Evolutionary conservation across 1,140 invertebrate species (phyloP).

Genomic region (Streblospio benedicti): DNA sequence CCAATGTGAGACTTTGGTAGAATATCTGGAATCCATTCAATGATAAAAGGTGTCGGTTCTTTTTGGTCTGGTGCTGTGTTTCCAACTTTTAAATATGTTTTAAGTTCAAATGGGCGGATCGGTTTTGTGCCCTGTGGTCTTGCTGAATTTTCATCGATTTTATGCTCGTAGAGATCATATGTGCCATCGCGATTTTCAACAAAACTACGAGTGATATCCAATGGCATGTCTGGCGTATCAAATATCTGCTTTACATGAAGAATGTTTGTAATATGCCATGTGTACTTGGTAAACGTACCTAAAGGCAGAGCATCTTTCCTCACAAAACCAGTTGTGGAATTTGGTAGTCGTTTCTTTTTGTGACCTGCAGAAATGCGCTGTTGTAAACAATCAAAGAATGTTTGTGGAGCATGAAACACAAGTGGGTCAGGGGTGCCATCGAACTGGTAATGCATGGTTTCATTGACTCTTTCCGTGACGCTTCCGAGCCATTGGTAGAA

Average conservation of each 20-base stretch:
- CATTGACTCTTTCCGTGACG: conserved; percentile 68
- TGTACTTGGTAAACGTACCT: conserved; percentile 65
- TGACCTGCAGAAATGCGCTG: conserved; percentile 59
- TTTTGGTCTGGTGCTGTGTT: conserved; percentile 54
- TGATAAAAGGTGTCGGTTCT: conserved; percentile 60
- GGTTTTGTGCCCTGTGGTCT: conserved; percentile 42
- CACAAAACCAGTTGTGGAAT: conserved; percentile 53
- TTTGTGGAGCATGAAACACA: conserved; percentile 62
- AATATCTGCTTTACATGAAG: conserved; percentile 68
- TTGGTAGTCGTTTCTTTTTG: conserved; percentile 61
- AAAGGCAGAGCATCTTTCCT: conserved; percentile 57
- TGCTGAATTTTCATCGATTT: background rate
- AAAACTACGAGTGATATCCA: conserved; percentile 61
- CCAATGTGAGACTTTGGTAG: conserved; percentile 61
- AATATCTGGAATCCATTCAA: conserved; percentile 70
- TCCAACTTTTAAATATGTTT: conserved; percentile 65
- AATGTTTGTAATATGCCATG: conserved; percentile 67
- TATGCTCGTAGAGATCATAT: conserved; percentile 54
- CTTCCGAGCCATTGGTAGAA: conserved; percentile 65
- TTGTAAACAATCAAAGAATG: conserved; percentile 63
- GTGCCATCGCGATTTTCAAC: conserved; percentile 59
- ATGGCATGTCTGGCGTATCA: conserved; percentile 59
- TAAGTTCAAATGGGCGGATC: conserved; percentile 59
- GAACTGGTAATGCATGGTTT: conserved; percentile 69
- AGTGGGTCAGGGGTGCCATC: conserved; percentile 57